Base-by-base conservation (phyloP, 1,140 invertebrate genomes). In the Pogonomyrmex californicus region DNA sequence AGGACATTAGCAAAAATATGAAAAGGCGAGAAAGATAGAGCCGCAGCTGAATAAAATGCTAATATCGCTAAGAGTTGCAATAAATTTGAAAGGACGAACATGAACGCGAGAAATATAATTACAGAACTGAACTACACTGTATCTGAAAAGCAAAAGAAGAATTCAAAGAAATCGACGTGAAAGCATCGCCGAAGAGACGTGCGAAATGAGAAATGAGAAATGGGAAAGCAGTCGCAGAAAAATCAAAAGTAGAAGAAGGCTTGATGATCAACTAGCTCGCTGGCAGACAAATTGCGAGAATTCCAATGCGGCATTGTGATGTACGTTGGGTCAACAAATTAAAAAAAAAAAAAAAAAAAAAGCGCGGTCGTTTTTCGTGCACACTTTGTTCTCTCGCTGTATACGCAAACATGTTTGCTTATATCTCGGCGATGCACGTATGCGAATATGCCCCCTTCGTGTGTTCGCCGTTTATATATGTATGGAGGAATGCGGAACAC, bases 271-370 rank as follows among this genome's bases (percentile, higher is more conserved):
- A 82, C 79, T 83, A 68, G 62, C 51, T 83, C 63, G 63, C 60
- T 86, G 85, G 76, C 86, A 86, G 91, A 92, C 85, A 91, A 91
- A 91, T 89, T 86, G 87, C 63, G 73, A 89, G 86, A 91, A 91
- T 92, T 91, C 91, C 91, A 91, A 91, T 90, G 89, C 85, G 66
- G 58, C 56, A 86, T 86, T 36, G 73, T 70, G 41, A 85, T 38
- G 47, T 68, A 85, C 81, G 85, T 63, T 33, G 65, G 36, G 56
- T 82, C 78, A 86, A 89, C 85, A 90, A 91, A 91, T 88, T n/a
- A n/a, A n/a, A 82, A 91, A 82, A 86, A 62, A 23, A 82, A 91
- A 82, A 86, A 62, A 83, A 87, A 81, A 68, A 86, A 88, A 87
- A 85, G 49, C 70, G 44, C 66, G n/a, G 33, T 44, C 38, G 54